These are phyloP conservation scores for Phortica variegata DNA, from an alignment of 1,140 invertebrate genomes.

Conservation along the genomic window DNA sequence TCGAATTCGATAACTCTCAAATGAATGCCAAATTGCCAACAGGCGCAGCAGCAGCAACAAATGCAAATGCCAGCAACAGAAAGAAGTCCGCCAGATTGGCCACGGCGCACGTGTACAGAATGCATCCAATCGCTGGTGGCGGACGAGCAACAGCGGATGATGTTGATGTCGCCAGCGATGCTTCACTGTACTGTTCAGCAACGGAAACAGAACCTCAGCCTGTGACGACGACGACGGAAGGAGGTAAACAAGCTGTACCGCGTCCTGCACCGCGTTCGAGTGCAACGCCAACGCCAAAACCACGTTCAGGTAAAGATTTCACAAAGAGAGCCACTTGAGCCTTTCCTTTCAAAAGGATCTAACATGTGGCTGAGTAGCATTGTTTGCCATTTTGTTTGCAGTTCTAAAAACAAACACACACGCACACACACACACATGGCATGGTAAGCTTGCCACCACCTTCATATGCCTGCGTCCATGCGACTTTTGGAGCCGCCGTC, in stretches of 20 bases:
- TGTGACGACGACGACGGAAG: constrained; percentile 8
- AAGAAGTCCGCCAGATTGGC: constrained; percentile 30
- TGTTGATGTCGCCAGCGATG: constrained; percentile 53
- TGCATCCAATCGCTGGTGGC: constrained; percentile 34
- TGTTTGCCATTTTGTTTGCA: too few species aligned
- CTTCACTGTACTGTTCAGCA: constrained; percentile 39
- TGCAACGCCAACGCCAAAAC: constrained; percentile 50
- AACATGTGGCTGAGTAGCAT: too few species aligned
- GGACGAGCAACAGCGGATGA: constrained; percentile 18
- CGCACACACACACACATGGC: too few species aligned
- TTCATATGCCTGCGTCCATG: too few species aligned
- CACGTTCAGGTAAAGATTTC: too few species aligned
- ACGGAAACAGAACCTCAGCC: background rate
- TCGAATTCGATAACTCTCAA: background rate
- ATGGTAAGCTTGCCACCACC: too few species aligned
- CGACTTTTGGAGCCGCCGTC: too few species aligned
- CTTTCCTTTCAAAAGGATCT: too few species aligned
- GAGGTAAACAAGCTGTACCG: constrained; percentile 35
- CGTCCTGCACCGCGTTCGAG: constrained; percentile 40
- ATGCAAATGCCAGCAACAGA: constrained; percentile 3
- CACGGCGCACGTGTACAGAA: constrained; percentile 37
- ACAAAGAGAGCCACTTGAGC: too few species aligned
- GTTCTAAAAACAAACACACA: too few species aligned
- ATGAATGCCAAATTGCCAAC: constrained; percentile 20
- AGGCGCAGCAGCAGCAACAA: constrained; percentile 11